Base-by-base conservation (phyloP, 2,888 invertebrate species). In the Platynereis dumerilii region DNA sequence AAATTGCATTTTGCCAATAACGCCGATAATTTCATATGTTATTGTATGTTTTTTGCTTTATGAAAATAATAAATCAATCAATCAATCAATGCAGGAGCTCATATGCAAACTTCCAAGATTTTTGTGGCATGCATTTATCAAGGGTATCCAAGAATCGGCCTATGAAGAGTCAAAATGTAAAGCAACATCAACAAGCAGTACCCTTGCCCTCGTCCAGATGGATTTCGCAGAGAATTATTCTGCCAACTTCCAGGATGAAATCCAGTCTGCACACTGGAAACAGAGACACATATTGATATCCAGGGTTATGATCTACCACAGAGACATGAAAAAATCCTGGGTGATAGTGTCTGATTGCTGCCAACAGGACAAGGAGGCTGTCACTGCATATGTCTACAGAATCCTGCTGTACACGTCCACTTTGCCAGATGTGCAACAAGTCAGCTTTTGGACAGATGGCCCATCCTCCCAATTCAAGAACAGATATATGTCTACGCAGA, bases 361-460 rank as follows among this genome's bases (percentile, higher is more conserved):
- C 1, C 55, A 60, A 20, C 65, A 65, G 22, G 65, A 65, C 15
- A 65, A 65, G 29, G 24, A 61, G 17, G 54, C 42, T 26, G 54
- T 65, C 7, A 34, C 57, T n/a, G 63, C 63, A 22, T 62, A 57
- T 29, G 57, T 42, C 12, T 58, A 34, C 12, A 62, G 39, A 17
- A 60, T 62, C 3, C 28, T 58, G n/a, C 56, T 57, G 17, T 17
- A 34, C 34, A 34, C 34, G 12, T 34, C 34, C 34, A 34, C 34
- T 7, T 12, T 34, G 15, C 65, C 65, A 39, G 45, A 54, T 20
- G 55, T 62, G n/a, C 39, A 54, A 22, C 45, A 48, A 24, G 56
- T 65, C 15, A n/a, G 39, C 17, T 24, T 65, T 17, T 65, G 60
- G 60, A 65, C 60, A 24, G 65, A 65, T 59, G 65, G 61, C 3